Evolutionary conservation across 2,888 invertebrate species (phyloP), one percentile per base, ranked within the genome.

Genomic region (Drosophila suboccidentalis): DNA sequence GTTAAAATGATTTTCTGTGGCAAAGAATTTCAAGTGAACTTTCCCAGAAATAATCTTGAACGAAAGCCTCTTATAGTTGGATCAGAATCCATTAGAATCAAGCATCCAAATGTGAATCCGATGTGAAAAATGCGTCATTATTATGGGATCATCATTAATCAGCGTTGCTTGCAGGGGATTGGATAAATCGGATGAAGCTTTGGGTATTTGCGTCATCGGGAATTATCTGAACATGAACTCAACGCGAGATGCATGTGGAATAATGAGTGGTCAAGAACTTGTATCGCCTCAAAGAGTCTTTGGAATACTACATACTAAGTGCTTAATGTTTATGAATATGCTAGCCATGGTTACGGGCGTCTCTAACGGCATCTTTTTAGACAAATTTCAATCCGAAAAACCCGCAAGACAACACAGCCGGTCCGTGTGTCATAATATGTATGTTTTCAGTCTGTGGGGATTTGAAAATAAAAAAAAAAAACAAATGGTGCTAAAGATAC

Each of bases 351-450:
- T 59, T 58, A 46, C 66, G 53, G 58, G 41, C 59, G 49, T 34
- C 29, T 55, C 75, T 76, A 75, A 75, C 75, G 75, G 75, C 49
- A 68, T 8, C n/a, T 43, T 49, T 32, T 55, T 34, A 71, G 26
- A 47, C 13, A 43, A 63, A 67, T 71, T 62, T 66, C 58, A 60
- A 62, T 49, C 17, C 43, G 29, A 53, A 43, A 62, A 50, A 66
- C 64, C 60, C 60, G 70, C 67, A 34, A 60, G 38, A 65, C 17
- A 17, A 32, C 59, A 38, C 59, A 60, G 71, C 60, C 41, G 39
- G 9, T 49, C 9, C 29, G 46, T 70, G 65, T 75, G 64, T 64
- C 75, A 75, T 74, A 74, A 63, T 68, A 57, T 68, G 39, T 68
- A 57, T 68, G 39, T 38, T 46, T 38, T 15, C 41, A 71, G 19